Conservation (phyloP, 2,113 vertebrate species). For the Elephas maximus region DNA sequence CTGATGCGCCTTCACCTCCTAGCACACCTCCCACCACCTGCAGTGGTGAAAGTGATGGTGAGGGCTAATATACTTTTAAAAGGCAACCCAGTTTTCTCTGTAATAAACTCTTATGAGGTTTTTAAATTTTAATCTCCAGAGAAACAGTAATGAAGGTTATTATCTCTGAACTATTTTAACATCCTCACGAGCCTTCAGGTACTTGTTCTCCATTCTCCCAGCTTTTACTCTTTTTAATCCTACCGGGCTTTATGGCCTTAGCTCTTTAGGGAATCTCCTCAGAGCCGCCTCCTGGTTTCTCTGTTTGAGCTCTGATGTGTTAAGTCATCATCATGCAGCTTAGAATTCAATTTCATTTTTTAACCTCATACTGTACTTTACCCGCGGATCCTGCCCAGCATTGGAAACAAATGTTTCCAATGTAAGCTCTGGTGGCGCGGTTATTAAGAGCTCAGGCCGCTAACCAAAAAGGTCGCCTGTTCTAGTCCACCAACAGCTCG, state of each 20-base stretch:
- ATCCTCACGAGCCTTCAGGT: neutral
- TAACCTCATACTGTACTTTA: neutral
- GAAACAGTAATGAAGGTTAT: neutral
- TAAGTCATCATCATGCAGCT: neutral
- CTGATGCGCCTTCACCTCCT: neutral
- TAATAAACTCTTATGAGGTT: slow-evolving; percentile 4
- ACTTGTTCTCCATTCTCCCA: neutral
- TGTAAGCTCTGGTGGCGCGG: neutral
- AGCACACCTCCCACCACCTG: neutral
- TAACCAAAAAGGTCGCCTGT: too few species aligned
- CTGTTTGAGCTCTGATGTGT: neutral
- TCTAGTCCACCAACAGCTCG: too few species aligned
- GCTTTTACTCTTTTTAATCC: neutral
- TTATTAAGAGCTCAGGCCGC: too few species aligned
- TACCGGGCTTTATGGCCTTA: neutral
- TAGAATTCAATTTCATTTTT: neutral
- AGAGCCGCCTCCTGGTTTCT: neutral
- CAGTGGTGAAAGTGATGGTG: neutral
- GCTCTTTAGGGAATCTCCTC: neutral
- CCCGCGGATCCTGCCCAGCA: neutral
- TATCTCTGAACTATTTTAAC: neutral
- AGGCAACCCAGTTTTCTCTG: neutral
- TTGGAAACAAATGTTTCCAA: neutral
- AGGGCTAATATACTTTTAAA: neutral
- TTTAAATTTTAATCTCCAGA: neutral